phyloP scores from a whole-genome alignment of 2,888 invertebrate genomes.

The Rhagonycha fulva region DNA sequence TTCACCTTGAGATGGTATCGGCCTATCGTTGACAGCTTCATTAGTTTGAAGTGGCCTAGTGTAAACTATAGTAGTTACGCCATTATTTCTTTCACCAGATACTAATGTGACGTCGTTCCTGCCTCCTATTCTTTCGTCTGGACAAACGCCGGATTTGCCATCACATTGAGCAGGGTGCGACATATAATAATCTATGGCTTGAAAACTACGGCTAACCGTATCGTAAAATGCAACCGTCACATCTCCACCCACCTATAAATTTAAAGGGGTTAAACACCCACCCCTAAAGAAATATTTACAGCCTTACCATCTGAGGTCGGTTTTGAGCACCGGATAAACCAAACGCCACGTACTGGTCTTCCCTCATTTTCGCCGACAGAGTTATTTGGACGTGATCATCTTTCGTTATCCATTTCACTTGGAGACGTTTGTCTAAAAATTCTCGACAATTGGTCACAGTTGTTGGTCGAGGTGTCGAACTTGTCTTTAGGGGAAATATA shows the following conservation, averaged over 20 bases:
- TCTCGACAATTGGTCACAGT: constrained; percentile 79
- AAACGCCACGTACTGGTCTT: constrained; percentile 88
- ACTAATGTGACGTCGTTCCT: constrained; percentile 77
- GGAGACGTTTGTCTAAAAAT: constrained; percentile 78
- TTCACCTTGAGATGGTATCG: constrained; percentile 68
- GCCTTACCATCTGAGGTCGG: constrained; percentile 67
- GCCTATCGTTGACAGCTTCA: constrained; percentile 72
- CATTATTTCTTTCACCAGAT: constrained; percentile 75
- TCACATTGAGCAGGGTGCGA: constrained; percentile 82
- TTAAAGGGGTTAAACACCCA: constrained; percentile 26
- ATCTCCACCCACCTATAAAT: constrained; percentile 68
- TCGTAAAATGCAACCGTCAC: constrained; percentile 82
- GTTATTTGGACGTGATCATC: constrained; percentile 78
- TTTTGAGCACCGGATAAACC: constrained; percentile 81
- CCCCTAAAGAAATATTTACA: constrained; percentile 29
- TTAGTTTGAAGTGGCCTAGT: constrained; percentile 76
- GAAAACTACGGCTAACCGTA: constrained; percentile 62
- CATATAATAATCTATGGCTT: constrained; percentile 84
- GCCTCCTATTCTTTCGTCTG: constrained; percentile 80
- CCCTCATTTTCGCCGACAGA: constrained; percentile 75
- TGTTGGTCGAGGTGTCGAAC: constrained; percentile 71
- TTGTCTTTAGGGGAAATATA: constrained; percentile 65
- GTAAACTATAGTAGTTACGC: constrained; percentile 81
- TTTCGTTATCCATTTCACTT: constrained; percentile 85
- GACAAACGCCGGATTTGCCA: constrained; percentile 82